A percentile compares a stretch with the other conserved stretches of the same genome.
Conservation (phyloP, 2,113 vertebrate species). For the Dascyllus trimaculatus region DNA sequence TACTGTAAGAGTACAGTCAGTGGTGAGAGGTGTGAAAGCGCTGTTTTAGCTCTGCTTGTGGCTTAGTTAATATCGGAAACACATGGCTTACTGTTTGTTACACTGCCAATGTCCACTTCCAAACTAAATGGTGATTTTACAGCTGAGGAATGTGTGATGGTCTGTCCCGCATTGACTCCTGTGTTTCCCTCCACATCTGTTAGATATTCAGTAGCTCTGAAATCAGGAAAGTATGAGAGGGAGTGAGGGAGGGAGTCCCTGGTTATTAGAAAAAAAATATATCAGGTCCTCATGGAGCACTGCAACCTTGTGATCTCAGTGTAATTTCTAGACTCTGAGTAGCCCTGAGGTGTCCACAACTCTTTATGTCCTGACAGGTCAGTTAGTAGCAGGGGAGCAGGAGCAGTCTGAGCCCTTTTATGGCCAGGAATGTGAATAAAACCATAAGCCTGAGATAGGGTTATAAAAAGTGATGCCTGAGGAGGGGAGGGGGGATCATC, state of each 20-base stretch:
- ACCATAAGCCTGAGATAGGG: slow-evolving; percentile 30
- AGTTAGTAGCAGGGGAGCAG: slow-evolving; percentile 25
- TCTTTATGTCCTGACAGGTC: slow-evolving; percentile 30
- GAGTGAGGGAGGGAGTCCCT: background rate
- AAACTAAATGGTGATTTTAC: slow-evolving; percentile 35
- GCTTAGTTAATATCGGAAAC: slow-evolving; percentile 4
- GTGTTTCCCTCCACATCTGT: slow-evolving; percentile 62
- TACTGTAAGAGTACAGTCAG: background rate
- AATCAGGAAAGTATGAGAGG: slow-evolving; percentile 38
- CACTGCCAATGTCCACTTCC: slow-evolving; percentile 4
- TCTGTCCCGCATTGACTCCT: slow-evolving; percentile 36
- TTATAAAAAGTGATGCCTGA: slow-evolving; percentile 34
- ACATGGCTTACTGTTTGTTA: slow-evolving; percentile 27
- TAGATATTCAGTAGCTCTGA: slow-evolving; percentile 69
- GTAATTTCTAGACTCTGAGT: slow-evolving; percentile 24
- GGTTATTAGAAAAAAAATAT: background rate
- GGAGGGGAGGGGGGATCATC: slow-evolving; percentile 26
- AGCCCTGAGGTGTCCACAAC: slow-evolving; percentile 29
- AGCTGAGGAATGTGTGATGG: slow-evolving; percentile 46
- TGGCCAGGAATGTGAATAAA: slow-evolving; percentile 64
- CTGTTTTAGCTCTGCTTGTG: background rate
- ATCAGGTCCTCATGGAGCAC: background rate
- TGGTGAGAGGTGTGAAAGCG: background rate
- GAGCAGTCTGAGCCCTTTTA: slow-evolving; percentile 31
- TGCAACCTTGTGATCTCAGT: slow-evolving; percentile 30